Base-by-base conservation (phyloP, 2,797 vertebrate species). In the Cheirogaleus major region DNA sequence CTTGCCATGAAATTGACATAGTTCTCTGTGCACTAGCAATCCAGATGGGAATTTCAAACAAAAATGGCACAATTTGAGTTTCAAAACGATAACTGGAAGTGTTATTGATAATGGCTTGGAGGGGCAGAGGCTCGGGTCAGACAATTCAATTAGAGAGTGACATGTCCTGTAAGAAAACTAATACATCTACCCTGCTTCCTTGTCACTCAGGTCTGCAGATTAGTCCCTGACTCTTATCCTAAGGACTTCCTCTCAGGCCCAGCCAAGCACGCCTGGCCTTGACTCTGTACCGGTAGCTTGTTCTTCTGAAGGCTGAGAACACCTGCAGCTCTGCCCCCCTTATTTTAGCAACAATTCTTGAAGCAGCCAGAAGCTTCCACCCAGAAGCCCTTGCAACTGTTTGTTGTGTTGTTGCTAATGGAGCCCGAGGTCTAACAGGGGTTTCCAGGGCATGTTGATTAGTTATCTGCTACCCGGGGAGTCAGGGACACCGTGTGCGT, bases 331-430 rank as follows among this genome's bases (percentile, higher is more conserved):
- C 76, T 89, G 30, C 48, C 85, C 76, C 95, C 92, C 57, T 97
- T 15, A 94, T 94, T 91, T 98, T 98, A 98, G 96, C 76, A 96
- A 89, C 67, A 7, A 6, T 97, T 96, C 80, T 92, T 83, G 13
- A 78, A 89, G 96, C 25, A 0, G 96, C 75, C 94, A 97, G 96
- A 97, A 96, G 98, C 96, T 95, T 85, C 35, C 0, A 8, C 91
- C 97, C 97, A 79, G 95, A 98, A 95, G 95, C 95, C 98, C 4
- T 2, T 97, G 96, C 93, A 59, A 97, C 78, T 99, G 98, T 98
- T 99, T 99, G 98, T 98, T 99, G 98, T 98, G 98, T 90, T 98
- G 98, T 99, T 98, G 98, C 99, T 99, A 99, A 97, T 92, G 98
- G 98, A 98, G 98, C 80, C 97, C 98, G 96, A 97, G 97, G 93